Evolutionary conservation across 2,888 invertebrate genomes (phyloP), one percentile per base, ranked within the genome.

Genomic region (Parnassius glacialis): DNA sequence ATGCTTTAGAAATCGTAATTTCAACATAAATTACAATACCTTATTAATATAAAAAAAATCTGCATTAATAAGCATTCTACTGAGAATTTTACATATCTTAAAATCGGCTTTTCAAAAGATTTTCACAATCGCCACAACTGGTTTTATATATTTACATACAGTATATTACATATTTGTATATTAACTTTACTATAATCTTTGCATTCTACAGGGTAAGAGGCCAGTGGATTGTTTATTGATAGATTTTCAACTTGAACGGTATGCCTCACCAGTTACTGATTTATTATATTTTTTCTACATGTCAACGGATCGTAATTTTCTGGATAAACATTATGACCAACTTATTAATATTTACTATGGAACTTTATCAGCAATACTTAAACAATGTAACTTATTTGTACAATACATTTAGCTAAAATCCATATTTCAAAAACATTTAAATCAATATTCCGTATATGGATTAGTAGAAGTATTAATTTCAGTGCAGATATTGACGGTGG

Each of bases 401-500:
- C 68, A 79, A 34, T 67, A 79, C 3, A 68, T 87, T 43, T 87
- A 83, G 66, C 87, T 87, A 7, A 75, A 65, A 60, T 65, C 64
- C 50, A 66, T 83, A 64, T 86, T 87, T 52, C 62, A 78, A 59
- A 73, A 78, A 60, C 84, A 88, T 66, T 76, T 87, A 7, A 74
- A 66, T 55, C 70, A 76, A 64, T 86, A 85, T 70, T 85, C 87
- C 2, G 80, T 87, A 3, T 71, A 84, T 42, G 87, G 86, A 41
- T 74, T 87, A 64, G 79, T 86, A 65, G 88, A 88, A 71, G 85
- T 87, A 62, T 72, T 88, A 62, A 78, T 87, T 67, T 85, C 86
- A 25, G 83, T 87, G 86, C 83, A 84, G 74, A 86, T 88, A 73
- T 85, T 88, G 70, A 88, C 88, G 25, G 83, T 85, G 10, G 75